phyloP scores from a whole-genome alignment of 2,113 vertebrate genomes.

The Sterrhoptilus dennistouni region DNA sequence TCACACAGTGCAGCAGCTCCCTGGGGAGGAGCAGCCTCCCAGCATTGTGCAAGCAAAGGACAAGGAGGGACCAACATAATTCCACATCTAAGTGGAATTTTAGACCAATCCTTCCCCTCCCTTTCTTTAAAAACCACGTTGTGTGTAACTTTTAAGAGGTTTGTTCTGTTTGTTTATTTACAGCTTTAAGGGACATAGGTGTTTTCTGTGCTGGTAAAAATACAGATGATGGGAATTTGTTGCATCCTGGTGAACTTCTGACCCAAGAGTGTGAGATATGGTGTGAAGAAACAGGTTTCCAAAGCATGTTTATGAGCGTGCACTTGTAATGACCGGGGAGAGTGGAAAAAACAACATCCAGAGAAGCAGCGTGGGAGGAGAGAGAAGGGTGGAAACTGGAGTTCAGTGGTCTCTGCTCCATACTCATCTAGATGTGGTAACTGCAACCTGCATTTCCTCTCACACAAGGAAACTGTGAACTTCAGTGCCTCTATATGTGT shows the following conservation, averaged over 20 bases:
- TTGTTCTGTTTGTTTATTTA: background rate
- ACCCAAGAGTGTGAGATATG: accelerated
- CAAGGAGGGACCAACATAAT: background rate
- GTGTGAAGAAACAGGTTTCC: background rate
- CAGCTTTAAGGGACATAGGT: background rate
- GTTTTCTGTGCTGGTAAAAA: background rate
- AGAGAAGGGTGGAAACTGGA: background rate
- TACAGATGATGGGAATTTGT: background rate
- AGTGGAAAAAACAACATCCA: background rate
- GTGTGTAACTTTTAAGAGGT: background rate
- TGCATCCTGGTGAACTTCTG: background rate
- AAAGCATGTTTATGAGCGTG: background rate
- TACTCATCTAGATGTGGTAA: background rate
- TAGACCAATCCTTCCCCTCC: background rate
- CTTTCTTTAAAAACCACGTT: background rate
- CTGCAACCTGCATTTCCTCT: background rate
- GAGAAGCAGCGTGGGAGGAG: background rate
- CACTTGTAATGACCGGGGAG: background rate
- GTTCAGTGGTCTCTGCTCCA: background rate
- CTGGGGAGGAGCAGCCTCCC: accelerated
- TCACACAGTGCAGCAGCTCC: background rate
- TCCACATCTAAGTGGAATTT: background rate
- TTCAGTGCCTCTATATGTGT: background rate
- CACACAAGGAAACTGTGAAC: background rate
- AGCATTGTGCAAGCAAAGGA: accelerated